Percentiles rank a stretch among this genome's conserved stretches.
phyloP scores from a whole-genome alignment of 2,888 invertebrate genomes.

The Dioctria rufipes region DNA sequence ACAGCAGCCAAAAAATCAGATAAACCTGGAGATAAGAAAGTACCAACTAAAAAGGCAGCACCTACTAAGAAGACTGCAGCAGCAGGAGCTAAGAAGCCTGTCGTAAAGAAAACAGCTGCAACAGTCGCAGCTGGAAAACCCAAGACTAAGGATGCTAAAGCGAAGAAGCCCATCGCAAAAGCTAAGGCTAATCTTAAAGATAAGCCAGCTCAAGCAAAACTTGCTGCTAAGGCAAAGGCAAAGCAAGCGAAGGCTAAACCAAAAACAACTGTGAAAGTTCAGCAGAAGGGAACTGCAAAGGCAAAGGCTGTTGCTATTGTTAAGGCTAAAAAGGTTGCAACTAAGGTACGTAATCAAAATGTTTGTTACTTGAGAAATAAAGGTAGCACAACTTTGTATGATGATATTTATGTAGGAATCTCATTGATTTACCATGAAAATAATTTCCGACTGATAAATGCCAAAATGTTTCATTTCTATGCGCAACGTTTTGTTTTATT shows the following conservation, averaged over 20 bases:
- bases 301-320: constrained; percentile 75
- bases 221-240: constrained; percentile 70
- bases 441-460: constrained; percentile 39
- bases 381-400: constrained; percentile 62
- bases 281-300: constrained; percentile 74
- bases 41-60: constrained; percentile 69
- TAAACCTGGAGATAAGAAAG: constrained; percentile 59
- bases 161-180: constrained; percentile 66
- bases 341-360: constrained; percentile 77
- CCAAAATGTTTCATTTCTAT: constrained; percentile 8
- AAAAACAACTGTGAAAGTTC: constrained; percentile 61
- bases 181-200: constrained; percentile 64
- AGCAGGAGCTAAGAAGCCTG: constrained; percentile 67
- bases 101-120: constrained; percentile 14
- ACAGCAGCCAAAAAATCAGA: constrained; percentile 64
- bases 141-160: constrained; percentile 68
- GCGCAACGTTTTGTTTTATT: background rate
- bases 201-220: constrained; percentile 70
- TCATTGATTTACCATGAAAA: constrained; percentile 71
- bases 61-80: constrained; percentile 66
- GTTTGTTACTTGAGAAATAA: background rate
- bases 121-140: constrained; percentile 65
- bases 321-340: constrained; percentile 88
- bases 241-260: constrained; percentile 72
- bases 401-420: constrained; percentile 75